Evolutionary conservation across 2,888 invertebrate genomes (phyloP).

Genomic region (Erynnis tages): DNA sequence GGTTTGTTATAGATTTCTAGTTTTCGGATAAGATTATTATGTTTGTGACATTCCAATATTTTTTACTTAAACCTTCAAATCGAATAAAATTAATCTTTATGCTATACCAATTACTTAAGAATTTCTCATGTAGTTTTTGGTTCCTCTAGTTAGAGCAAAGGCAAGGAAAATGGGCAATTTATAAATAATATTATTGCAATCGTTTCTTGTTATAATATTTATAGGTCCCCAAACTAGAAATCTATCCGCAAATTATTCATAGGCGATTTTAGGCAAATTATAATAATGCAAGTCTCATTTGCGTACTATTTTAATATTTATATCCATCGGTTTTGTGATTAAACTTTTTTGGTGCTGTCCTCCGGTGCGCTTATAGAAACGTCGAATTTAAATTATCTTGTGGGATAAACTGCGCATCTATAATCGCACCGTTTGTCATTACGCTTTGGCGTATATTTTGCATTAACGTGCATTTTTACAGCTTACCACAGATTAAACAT

Average conservation of each 20-base stretch:
- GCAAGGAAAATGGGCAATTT: too few species aligned
- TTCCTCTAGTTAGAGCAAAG: too few species aligned
- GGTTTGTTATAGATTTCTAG: slow-evolving; percentile 25
- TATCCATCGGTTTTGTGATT: slow-evolving; percentile 39
- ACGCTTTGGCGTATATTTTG: slow-evolving; percentile 29
- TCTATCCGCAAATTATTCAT: slow-evolving; percentile 25
- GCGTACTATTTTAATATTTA: slow-evolving; percentile 35
- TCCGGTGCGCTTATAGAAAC: slow-evolving; percentile 23
- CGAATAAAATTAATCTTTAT: too few species aligned
- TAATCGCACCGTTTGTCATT: slow-evolving; percentile 13
- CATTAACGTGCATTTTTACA: slow-evolving; percentile 46
- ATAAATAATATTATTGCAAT: too few species aligned
- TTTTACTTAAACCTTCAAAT: background rate
- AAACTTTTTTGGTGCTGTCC: slow-evolving; percentile 44
- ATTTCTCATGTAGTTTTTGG: too few species aligned
- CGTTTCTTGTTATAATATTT: too few species aligned
- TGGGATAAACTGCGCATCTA: slow-evolving; percentile 2
- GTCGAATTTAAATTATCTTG: too few species aligned
- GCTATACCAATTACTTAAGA: too few species aligned
- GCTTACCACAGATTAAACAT: slow-evolving; percentile 37
- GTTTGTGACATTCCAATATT: background rate
- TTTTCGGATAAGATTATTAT: background rate
- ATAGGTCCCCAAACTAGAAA: slow-evolving; percentile 25
- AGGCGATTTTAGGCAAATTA: slow-evolving; percentile 41
- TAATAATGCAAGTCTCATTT: slow-evolving; percentile 33